A percentile compares a stretch with the other conserved stretches of the same genome.
Evolutionary conservation across 2,888 invertebrate genomes (phyloP).

Genomic region (Podabrus alpinus): DNA sequence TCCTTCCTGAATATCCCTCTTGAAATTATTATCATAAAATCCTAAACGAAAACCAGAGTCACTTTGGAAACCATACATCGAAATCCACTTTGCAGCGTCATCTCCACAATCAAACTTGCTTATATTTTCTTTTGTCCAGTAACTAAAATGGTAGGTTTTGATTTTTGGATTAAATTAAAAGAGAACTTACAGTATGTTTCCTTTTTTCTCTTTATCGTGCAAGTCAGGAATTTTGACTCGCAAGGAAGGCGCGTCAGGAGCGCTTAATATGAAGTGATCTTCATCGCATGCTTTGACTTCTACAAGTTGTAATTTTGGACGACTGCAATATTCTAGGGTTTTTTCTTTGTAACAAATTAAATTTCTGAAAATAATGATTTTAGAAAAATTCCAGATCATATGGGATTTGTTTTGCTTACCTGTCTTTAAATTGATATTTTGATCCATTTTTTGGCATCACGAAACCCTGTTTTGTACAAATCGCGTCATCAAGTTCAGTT

Average conservation of each 20-base stretch:
- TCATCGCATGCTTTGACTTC: slow-evolving; percentile 52
- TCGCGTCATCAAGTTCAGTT: slow-evolving; percentile 40
- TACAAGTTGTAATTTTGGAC: slow-evolving; percentile 57
- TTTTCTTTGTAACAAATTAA: slow-evolving; percentile 51
- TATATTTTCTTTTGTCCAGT: neutral
- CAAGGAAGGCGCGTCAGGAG: slow-evolving; percentile 55
- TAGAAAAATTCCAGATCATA: neutral
- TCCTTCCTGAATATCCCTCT: neutral
- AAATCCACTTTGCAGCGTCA: slow-evolving; percentile 64
- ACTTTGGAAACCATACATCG: slow-evolving; percentile 51
- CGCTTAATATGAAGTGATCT: slow-evolving; percentile 53
- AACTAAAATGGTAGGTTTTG: neutral
- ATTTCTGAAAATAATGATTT: neutral
- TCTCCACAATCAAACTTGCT: slow-evolving; percentile 63
- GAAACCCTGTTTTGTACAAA: slow-evolving; percentile 49
- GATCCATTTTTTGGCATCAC: slow-evolving; percentile 26
- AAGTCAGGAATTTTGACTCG: slow-evolving; percentile 52
- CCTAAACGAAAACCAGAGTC: slow-evolving; percentile 48
- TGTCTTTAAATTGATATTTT: slow-evolving; percentile 10
- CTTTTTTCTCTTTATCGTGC: neutral
- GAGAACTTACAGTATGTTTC: neutral
- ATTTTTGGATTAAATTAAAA: neutral
- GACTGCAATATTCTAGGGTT: slow-evolving; percentile 52
- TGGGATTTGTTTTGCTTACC: neutral
- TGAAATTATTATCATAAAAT: slow-evolving; percentile 41